Percentiles rank a stretch among this genome's conserved stretches.
Evolutionary conservation across 2,797 vertebrate genomes (phyloP).

Genomic region (Gila robusta): DNA sequence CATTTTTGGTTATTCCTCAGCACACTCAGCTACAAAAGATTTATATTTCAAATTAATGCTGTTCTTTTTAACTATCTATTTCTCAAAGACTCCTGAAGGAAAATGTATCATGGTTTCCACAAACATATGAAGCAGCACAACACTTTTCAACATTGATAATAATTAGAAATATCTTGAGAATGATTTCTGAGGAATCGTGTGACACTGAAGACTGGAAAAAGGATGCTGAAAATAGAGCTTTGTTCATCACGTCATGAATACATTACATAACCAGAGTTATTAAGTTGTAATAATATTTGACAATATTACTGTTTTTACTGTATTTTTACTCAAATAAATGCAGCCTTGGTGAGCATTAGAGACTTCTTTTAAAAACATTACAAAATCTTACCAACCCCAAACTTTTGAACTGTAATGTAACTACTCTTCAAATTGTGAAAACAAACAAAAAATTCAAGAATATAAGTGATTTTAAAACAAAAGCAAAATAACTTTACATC

Average conservation of each 20-base stretch:
- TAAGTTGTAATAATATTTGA: neutral
- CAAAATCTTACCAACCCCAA: too few species aligned
- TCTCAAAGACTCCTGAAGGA: too few species aligned
- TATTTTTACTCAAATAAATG: too few species aligned
- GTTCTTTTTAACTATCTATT: too few species aligned
- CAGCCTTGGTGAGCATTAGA: too few species aligned
- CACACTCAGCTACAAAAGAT: too few species aligned
- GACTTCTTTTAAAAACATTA: too few species aligned
- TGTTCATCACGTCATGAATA: neutral
- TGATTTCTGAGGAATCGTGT: neutral
- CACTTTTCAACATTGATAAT: neutral
- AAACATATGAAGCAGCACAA: too few species aligned
- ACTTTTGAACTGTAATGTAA: neutral
- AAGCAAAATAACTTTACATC: neutral
- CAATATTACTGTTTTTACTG: too few species aligned
- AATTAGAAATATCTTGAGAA: neutral
- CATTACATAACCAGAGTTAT: neutral
- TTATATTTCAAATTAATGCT: too few species aligned
- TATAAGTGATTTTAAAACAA: neutral
- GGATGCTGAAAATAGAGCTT: neutral
- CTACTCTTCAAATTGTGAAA: neutral
- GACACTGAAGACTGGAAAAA: neutral
- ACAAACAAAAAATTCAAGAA: neutral
- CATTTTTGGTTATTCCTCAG: too few species aligned
- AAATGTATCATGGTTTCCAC: too few species aligned